A percentile compares a stretch with the other conserved stretches of the same genome.
These are phyloP conservation scores for Lophotriccus pileatus DNA, from an alignment of 2,797 vertebrate genomes.

Conservation along the genomic window DNA sequence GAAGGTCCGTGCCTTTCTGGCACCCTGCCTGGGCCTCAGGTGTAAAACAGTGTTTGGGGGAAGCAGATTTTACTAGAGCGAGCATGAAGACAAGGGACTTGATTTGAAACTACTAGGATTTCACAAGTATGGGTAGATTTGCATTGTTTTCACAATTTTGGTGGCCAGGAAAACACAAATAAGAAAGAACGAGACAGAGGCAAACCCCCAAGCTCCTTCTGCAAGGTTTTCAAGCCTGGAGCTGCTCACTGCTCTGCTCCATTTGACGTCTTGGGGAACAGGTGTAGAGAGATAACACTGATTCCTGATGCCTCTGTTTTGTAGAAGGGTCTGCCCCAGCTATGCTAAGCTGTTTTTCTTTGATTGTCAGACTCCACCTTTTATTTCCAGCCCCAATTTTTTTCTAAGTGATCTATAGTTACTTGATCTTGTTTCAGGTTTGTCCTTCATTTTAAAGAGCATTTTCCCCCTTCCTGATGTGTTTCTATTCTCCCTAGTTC, in stretches of 20 bases:
- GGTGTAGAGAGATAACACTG: accelerated
- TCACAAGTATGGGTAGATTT: background rate
- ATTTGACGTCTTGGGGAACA: accelerated
- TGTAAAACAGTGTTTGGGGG: background rate
- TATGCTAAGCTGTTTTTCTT: background rate
- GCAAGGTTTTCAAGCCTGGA: too few relatives aligned
- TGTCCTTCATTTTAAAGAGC: background rate
- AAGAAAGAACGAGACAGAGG: background rate
- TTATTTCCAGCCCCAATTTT: background rate
- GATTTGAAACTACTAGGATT: background rate
- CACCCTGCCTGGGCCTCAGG: background rate
- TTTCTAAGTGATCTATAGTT: background rate
- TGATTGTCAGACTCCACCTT: background rate
- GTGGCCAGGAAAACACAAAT: background rate
- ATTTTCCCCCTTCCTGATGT: background rate
- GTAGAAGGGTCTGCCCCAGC: background rate
- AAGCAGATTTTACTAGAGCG: background rate
- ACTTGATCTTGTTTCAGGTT: background rate
- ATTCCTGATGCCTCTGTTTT: background rate
- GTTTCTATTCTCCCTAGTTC: background rate
- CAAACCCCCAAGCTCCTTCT: background rate
- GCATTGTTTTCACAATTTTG: background rate
- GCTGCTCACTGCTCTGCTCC: background rate
- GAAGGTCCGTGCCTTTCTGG: background rate
- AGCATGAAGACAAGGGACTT: background rate